Percentiles rank a stretch among this genome's conserved stretches.
Conservation (phyloP, 2,888 invertebrate species). For the Copidosoma aretas region DNA sequence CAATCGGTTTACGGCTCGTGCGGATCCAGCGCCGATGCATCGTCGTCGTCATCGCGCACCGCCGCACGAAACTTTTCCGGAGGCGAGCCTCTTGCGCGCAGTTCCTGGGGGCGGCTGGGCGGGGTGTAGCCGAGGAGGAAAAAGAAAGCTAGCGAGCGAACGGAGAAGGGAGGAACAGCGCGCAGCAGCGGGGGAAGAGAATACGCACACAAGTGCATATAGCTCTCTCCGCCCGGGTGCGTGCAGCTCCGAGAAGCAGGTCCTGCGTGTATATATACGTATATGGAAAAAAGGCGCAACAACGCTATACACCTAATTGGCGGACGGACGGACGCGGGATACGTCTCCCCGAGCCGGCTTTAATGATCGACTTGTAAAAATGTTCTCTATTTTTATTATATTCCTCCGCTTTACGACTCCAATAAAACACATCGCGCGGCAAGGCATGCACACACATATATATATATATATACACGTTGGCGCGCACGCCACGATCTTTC, state of each 20-base stretch:
- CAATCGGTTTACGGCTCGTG: constrained; percentile 36
- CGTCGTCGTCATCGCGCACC: background rate
- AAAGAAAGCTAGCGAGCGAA: constrained; percentile 9
- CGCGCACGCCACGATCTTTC: background rate
- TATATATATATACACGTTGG: too few species aligned
- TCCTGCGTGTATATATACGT: too few species aligned
- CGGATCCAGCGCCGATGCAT: too few species aligned
- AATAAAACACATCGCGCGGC: constrained; percentile 27
- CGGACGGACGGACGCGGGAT: constrained; percentile 50
- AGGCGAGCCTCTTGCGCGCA: background rate
- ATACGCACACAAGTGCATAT: too few species aligned
- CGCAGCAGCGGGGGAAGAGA: too few species aligned
- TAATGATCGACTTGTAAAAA: constrained; percentile 60
- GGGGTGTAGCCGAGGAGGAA: background rate
- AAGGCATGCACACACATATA: too few species aligned
- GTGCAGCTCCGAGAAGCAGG: too few species aligned
- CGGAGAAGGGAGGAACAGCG: constrained; percentile 39
- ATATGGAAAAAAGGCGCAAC: constrained; percentile 31
- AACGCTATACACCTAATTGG: constrained; percentile 53
- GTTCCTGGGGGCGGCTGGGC: too few species aligned
- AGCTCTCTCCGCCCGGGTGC: too few species aligned
- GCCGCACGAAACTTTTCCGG: constrained; percentile 37
- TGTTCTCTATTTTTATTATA: constrained; percentile 58
- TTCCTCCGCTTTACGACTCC: constrained; percentile 47
- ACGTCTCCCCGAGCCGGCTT: constrained; percentile 46